These are phyloP conservation scores for Presbytis comata DNA, from an alignment of 2,797 vertebrate species.

Conservation along the genomic window DNA sequence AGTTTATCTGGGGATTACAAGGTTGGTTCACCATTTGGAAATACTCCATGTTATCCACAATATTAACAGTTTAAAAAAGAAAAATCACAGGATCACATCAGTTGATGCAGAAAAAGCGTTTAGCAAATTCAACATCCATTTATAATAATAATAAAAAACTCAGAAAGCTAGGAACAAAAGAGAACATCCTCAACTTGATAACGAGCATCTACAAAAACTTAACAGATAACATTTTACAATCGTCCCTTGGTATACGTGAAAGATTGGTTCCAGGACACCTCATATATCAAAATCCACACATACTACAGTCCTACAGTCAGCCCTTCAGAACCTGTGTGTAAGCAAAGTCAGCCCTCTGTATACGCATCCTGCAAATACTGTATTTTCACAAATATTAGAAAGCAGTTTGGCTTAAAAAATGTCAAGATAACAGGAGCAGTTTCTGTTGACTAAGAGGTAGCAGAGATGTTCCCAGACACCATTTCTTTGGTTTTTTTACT, in stretches of 20 bases:
- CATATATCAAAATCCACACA: not conserved
- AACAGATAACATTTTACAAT: not conserved
- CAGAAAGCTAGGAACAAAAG: not conserved
- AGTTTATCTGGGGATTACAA: not conserved
- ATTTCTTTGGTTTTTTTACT: constrained; percentile 69
- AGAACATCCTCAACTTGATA: not conserved
- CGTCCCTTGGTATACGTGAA: not conserved
- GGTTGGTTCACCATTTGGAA: not conserved
- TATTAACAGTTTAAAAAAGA: not conserved
- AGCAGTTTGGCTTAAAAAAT: not conserved
- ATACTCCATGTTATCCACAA: not conserved
- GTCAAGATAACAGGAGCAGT: not conserved
- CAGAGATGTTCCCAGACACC: not conserved
- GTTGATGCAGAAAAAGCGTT: not conserved
- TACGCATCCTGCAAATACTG: not conserved
- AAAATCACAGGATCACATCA: not conserved
- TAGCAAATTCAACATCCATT: not conserved
- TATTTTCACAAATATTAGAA: not conserved
- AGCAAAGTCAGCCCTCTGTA: not conserved
- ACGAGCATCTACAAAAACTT: not conserved
- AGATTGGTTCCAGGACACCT: not conserved
- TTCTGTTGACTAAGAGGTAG: not conserved
- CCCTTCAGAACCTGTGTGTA: not conserved
- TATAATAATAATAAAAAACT: not conserved
- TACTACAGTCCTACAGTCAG: not conserved